Base-by-base conservation (phyloP, 2,113 vertebrate genomes). In the Paratilapia polleni region DNA sequence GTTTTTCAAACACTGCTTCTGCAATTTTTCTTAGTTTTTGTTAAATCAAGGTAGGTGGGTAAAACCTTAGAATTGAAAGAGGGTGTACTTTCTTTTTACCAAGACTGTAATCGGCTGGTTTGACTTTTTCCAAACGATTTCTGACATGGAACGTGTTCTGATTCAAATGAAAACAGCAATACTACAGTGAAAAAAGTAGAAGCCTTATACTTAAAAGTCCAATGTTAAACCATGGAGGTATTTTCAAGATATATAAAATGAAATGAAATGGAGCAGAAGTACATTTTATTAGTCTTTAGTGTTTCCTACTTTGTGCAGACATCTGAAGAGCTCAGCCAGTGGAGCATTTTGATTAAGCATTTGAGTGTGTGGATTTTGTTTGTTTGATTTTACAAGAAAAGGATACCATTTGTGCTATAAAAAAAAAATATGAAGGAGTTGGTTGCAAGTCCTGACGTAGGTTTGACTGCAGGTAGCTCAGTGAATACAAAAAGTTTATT, bases 381-480 rank as follows among this genome's bases (percentile, higher is more conserved):
- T 34, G 26, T n/a, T n/a, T n/a, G 12, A 0, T 7, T 73, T 73
- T 73, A 54, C 68, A 19, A 1, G 26, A 77, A 49, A 59, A 62
- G n/a, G 10, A n/a, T 49, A 19, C 17, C 34, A 59, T 41, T 56
- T 34, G 47, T 41, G 36, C 17, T 56, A 4, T 43, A 22, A 28
- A 36, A 22, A 28, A 36, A 58, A 64, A 58, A 9, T 6, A 66
- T 57, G 34, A 77, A 1, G 1, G 5, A 20, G 11, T 49, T 19
- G 5, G 28, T 81, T 80, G 8, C 3, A 19, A 38, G 5, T 63
- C 9, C 28, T 86, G 78, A 85, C 3, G 66, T 31, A 34, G 68
- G 19, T 75, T 77, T 20, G 28, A 26, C 84, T 77, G 43, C 63
- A 82, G 64, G 85, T 87, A 78, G 47, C 38, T 85, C 20, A 24